Base-by-base conservation (phyloP, 53 echinoderm and acorn worm species). In the Echinometra lucunter region DNA sequence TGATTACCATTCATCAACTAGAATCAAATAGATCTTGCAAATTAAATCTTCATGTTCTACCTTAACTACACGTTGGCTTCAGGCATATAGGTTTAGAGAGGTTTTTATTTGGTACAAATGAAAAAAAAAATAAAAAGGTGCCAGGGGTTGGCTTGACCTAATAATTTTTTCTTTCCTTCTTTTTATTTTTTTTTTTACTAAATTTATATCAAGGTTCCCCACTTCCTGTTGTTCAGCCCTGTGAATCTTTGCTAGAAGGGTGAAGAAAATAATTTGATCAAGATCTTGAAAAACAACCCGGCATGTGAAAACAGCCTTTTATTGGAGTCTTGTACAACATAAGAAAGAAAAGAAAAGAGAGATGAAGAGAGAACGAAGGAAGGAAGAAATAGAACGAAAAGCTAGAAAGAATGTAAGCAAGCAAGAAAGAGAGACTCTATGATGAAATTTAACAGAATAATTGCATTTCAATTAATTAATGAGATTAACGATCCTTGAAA, bases 281-380 rank as follows among this genome's bases (percentile, higher is more conserved):
- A 85, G 47, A 85, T 85, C 85, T 45, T 25, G 49, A 85, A 85
- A 85, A 85, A 85, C 85, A 85, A 85, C 85, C n/a, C 12, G 53
- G 19, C 53, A 12, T 85, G 85, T 40, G 42, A 49, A 85, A 85
- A 85, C 38, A 72, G 15, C 32, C 35, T 13, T 81, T 81, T n/a
- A 44, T 44, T 21, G 23, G 38, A 44, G 40, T 44, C 12, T 81
- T 40, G 44, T 13, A 53, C 53, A 53, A 0, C 9, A 53, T 11
- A 53, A 53, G 53, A 53, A 53, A 53, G 13, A 13, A 53, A 53
- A 47, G 9, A 53, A 53, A 13, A 53, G 13, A 53, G 13, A 53
- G 0, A 13, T 11, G 13, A 53, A 53, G 4, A 13, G 13, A 53
- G 53, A 53, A 53, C 0, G 13, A 44, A 21, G 9, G 17, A 18